phyloP scores from a whole-genome alignment of 2,888 invertebrate genomes.

The Hypena proboscidalis region DNA sequence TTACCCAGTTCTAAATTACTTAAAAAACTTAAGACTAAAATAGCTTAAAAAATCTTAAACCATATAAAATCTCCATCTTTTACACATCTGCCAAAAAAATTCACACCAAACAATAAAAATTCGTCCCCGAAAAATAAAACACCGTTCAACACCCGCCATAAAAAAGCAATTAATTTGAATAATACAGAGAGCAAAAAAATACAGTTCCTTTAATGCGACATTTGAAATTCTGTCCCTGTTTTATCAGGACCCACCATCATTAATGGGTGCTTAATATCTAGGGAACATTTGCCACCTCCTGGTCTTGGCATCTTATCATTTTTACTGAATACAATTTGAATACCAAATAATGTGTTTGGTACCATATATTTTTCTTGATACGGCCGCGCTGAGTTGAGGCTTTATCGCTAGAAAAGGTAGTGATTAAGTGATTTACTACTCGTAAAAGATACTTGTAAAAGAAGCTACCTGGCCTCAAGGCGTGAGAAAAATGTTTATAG shows the following conservation, averaged over 20 bases:
- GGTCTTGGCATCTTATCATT: slow-evolving; percentile 56
- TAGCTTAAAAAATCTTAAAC: too few species aligned
- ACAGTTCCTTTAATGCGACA: slow-evolving; percentile 60
- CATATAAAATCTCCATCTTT: too few species aligned
- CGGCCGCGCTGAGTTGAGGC: slow-evolving; percentile 11
- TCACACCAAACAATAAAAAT: slow-evolving; percentile 21
- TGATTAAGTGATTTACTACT: neutral
- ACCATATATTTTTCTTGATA: slow-evolving; percentile 21
- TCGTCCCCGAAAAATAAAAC: slow-evolving; percentile 40
- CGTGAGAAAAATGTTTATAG: too few species aligned
- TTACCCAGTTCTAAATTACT: too few species aligned
- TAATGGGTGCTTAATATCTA: slow-evolving; percentile 71
- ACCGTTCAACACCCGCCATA: slow-evolving; percentile 53
- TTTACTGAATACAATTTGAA: slow-evolving; percentile 64
- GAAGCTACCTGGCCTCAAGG: too few species aligned
- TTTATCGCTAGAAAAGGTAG: neutral
- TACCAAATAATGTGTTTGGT: slow-evolving; percentile 46
- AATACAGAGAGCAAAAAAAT: slow-evolving; percentile 60
- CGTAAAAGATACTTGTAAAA: too few species aligned
- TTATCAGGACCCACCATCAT: slow-evolving; percentile 63
- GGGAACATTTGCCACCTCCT: slow-evolving; percentile 63
- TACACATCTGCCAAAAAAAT: slow-evolving; percentile 19
- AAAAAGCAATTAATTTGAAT: slow-evolving; percentile 80
- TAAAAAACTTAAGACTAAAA: too few species aligned
- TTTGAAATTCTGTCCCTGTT: slow-evolving; percentile 71